Evolutionary conservation across 2,797 vertebrate species (phyloP).

Genomic region (Nannoperca obscura): DNA sequence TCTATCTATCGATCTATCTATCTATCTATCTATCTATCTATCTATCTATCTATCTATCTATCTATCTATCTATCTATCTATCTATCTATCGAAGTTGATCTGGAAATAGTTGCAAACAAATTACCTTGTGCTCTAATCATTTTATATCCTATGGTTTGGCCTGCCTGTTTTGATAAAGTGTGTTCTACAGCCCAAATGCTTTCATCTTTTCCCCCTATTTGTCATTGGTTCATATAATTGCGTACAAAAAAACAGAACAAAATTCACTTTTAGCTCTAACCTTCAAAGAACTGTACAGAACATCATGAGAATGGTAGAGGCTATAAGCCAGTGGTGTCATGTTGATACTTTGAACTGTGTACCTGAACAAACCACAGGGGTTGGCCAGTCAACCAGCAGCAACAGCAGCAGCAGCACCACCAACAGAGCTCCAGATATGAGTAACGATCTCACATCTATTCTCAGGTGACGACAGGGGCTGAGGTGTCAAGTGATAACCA

Average conservation of each 20-base stretch:
- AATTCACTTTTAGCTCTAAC: neutral
- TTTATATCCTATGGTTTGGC: neutral
- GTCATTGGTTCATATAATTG: neutral
- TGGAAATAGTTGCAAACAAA: neutral
- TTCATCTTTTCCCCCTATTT: neutral
- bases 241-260: neutral
- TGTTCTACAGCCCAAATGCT: neutral
- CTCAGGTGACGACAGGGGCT: conserved; percentile 51
- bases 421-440: conserved; percentile 20
- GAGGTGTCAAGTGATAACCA: conserved; percentile 65
- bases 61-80: conserved; percentile 41
- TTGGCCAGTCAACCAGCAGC: neutral
- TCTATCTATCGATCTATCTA: conserved; percentile 42
- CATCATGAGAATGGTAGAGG: neutral
- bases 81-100: too few relatives aligned
- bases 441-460: conserved; percentile 35
- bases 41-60: conserved; percentile 47
- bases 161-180: neutral
- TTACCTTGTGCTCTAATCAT: too few relatives aligned
- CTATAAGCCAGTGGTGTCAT: neutral
- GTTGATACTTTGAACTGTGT: conserved; percentile 28
- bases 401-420: neutral
- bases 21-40: conserved; percentile 25
- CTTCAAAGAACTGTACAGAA: neutral
- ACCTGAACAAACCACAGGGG: conserved; percentile 17